phyloP scores from a whole-genome alignment of 30 jellyfish, hydroid and myxozoan genomes.

The Pelagia noctiluca region DNA sequence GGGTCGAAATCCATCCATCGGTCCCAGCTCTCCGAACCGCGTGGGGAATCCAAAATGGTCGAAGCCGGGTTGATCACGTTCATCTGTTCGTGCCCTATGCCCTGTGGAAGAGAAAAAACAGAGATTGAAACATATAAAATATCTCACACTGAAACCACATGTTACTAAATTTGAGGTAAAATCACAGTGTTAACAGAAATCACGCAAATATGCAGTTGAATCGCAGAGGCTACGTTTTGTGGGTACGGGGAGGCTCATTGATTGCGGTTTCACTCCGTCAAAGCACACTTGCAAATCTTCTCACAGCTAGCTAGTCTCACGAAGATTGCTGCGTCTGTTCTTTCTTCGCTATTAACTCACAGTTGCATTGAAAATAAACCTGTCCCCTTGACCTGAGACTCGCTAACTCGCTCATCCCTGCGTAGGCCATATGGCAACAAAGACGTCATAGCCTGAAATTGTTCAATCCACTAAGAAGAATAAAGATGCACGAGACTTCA shows the following conservation, averaged over 20 bases:
- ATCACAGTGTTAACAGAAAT: constrained; percentile 44
- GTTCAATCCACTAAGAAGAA: no score
- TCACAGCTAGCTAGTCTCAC: not conserved
- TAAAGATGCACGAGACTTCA: no score
- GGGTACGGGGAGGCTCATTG: constrained; percentile 1
- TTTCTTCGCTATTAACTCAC: not conserved
- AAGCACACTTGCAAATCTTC: not conserved
- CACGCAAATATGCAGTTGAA: constrained; percentile 30
- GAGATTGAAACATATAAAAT: not conserved
- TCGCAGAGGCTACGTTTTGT: constrained; percentile 5
- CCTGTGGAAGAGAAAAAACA: constrained; percentile 57
- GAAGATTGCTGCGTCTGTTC: not conserved
- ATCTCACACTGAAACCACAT: constrained; percentile 44
- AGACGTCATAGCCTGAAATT: no score
- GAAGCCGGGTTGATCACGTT: constrained; percentile 91
- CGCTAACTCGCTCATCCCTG: no score
- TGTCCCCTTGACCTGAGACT: no score
- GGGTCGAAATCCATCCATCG: constrained; percentile 95
- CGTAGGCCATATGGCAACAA: no score
- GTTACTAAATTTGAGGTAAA: constrained; percentile 29
- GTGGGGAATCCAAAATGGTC: constrained; percentile 96
- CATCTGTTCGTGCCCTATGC: constrained; percentile 96
- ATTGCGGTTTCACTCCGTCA: constrained; percentile 30
- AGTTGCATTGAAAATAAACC: not conserved
- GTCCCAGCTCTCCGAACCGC: constrained; percentile 98